A percentile compares a stretch with the other conserved stretches of the same genome.
phyloP scores from a whole-genome alignment of 2,113 vertebrate species.

The Ophthalmolycus amberensis region DNA sequence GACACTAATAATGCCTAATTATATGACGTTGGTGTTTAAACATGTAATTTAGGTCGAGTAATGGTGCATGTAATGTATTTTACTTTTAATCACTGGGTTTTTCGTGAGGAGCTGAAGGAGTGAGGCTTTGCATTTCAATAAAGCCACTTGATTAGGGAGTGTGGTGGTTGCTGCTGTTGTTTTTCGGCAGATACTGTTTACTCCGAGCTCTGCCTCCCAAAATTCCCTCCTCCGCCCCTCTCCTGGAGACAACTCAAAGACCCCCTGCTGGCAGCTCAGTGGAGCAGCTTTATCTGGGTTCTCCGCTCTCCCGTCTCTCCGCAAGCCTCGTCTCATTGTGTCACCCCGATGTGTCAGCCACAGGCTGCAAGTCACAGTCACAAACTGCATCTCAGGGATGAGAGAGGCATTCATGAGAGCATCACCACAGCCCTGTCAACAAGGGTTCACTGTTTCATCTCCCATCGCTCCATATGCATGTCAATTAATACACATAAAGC shows the following conservation, averaged over 20 bases:
- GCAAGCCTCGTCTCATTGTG: constrained; percentile 59
- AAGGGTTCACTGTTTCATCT: constrained; percentile 64
- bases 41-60: constrained; percentile 69
- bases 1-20: constrained; percentile 75
- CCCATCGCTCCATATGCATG: constrained; percentile 54
- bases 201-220: constrained; percentile 61
- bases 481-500: constrained; percentile 46
- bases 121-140: constrained; percentile 78
- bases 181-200: constrained; percentile 74
- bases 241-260: constrained; percentile 74
- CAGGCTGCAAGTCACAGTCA: constrained; percentile 61
- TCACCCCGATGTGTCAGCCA: constrained; percentile 66
- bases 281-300: constrained; percentile 73
- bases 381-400: constrained; percentile 62
- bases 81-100: constrained; percentile 64
- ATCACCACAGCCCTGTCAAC: constrained; percentile 51
- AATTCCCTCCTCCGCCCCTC: constrained; percentile 55
- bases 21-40: constrained; percentile 74
- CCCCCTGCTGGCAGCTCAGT: constrained; percentile 74
- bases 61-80: constrained; percentile 72
- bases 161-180: constrained; percentile 68
- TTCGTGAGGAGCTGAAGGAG: constrained; percentile 52
- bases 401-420: constrained; percentile 74
- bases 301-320: constrained; percentile 59
- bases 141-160: constrained; percentile 68